Evolutionary conservation across 2,888 invertebrate species (phyloP).

Genomic region (Sialis fuliginosa): DNA sequence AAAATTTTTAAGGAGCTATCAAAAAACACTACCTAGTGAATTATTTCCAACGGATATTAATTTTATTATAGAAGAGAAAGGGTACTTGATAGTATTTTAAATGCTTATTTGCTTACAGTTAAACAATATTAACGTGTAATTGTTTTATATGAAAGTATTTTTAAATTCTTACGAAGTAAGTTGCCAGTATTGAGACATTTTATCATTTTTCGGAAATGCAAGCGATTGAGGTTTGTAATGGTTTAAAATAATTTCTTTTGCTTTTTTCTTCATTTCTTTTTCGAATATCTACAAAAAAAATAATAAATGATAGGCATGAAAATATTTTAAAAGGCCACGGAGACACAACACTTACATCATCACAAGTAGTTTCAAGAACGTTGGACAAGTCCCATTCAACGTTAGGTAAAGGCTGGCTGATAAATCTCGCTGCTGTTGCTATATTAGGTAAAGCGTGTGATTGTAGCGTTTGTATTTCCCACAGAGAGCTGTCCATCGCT

Average conservation of each 20-base stretch:
- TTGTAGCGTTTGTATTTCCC: constrained; percentile 76
- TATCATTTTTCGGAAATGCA: constrained; percentile 40
- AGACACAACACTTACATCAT: constrained; percentile 29
- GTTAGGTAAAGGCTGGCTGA: constrained; percentile 44
- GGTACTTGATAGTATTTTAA: too few species aligned
- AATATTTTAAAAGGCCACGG: neutral
- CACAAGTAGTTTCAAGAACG: constrained; percentile 43
- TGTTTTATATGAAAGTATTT: too few species aligned
- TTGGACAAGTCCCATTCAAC: constrained; percentile 51
- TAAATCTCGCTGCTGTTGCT: constrained; percentile 51
- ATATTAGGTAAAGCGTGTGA: constrained; percentile 55
- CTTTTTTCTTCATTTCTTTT: constrained; percentile 55
- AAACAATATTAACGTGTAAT: too few species aligned
- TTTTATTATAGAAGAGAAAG: too few species aligned
- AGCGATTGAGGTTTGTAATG: constrained; percentile 53
- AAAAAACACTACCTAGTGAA: too few species aligned
- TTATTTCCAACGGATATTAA: too few species aligned
- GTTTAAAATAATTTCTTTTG: constrained; percentile 55
- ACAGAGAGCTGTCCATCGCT: constrained; percentile 77
- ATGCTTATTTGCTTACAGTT: too few species aligned
- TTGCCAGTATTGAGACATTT: constrained; percentile 50
- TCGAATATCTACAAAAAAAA: constrained; percentile 45
- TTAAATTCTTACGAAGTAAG: constrained; percentile 11
- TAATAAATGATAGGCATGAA: neutral
- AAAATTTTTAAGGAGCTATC: too few species aligned